These are phyloP conservation scores for Drosophila tani DNA, from an alignment of 1,140 invertebrate genomes.

Conservation along the genomic window DNA sequence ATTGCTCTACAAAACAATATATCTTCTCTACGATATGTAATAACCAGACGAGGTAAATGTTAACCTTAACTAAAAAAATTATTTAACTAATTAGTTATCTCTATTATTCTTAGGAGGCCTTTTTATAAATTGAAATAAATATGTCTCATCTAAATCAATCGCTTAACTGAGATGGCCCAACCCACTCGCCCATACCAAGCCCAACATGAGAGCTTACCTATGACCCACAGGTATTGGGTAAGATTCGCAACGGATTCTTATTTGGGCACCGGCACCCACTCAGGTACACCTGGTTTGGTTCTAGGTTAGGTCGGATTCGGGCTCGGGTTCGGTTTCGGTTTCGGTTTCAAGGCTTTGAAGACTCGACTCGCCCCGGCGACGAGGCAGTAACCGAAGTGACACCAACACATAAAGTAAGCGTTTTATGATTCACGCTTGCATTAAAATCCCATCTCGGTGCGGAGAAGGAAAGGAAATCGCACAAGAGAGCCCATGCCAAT, in stretches of 20 bases:
- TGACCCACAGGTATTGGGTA: slow-evolving; percentile 41
- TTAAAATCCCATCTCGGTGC: slow-evolving; percentile 71
- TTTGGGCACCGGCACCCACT: slow-evolving; percentile 58
- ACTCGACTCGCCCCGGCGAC: slow-evolving; percentile 23
- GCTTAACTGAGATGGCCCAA: background rate
- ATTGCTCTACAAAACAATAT: too few species aligned
- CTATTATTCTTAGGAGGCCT: background rate
- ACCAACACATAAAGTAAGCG: slow-evolving; percentile 60
- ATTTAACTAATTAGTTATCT: background rate
- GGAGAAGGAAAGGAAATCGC: slow-evolving; percentile 49
- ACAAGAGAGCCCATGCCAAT: slow-evolving; percentile 20
- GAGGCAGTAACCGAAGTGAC: slow-evolving; percentile 44
- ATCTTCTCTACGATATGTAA: too few species aligned
- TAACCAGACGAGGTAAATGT: too few species aligned
- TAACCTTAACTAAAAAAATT: background rate
- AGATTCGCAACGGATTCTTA: slow-evolving; percentile 62
- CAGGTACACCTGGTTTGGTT: slow-evolving; percentile 5
- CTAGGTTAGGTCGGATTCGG: slow-evolving; percentile 8
- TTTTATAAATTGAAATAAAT: slow-evolving; percentile 1
- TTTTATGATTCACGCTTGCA: slow-evolving; percentile 82
- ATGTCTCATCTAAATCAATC: background rate
- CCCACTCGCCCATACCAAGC: slow-evolving; percentile 4
- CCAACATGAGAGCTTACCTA: slow-evolving; percentile 10
- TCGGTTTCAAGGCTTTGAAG: slow-evolving; percentile 19
- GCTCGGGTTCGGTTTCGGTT: background rate